Evolutionary conservation across 2,113 vertebrate species (phyloP).

Genomic region (Aythya baeri): DNA sequence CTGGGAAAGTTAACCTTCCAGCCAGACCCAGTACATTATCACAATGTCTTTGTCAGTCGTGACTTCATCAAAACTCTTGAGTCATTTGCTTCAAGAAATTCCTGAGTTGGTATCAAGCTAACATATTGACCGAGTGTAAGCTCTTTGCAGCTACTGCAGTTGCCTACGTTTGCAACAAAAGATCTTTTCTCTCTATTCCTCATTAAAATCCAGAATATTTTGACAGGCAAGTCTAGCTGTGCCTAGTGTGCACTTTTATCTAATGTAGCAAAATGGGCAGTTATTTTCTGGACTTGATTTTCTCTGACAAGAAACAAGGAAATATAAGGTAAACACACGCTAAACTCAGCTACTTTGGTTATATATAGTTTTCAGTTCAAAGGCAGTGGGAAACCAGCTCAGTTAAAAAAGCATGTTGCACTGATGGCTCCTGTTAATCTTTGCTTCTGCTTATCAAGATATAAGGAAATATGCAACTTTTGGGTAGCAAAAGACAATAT

Average conservation of each 20-base stretch:
- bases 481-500: not conserved
- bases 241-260: no score
- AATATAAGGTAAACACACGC: not conserved
- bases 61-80: not conserved
- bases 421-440: not conserved
- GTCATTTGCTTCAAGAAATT: not conserved
- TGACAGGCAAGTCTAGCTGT: not conserved
- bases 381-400: not conserved
- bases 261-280: not conserved
- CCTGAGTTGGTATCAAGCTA: not conserved
- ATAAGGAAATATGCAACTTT: not conserved
- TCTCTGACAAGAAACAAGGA: not conserved
- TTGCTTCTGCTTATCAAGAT: not conserved
- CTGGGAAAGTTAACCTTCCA: no score
- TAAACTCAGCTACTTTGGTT: not conserved
- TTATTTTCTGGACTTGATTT: not conserved
- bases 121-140: fast-evolving
- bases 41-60: fast-evolving
- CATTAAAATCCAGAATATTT: not conserved
- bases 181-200: not conserved
- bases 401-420: not conserved
- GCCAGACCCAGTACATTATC: no score
- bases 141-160: fast-evolving
- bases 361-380: not conserved
- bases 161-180: not conserved